Percentiles rank a stretch among this genome's conserved stretches.
Evolutionary conservation across 2,797 vertebrate species (phyloP).

Genomic region (Buphagus erythrorhynchus): DNA sequence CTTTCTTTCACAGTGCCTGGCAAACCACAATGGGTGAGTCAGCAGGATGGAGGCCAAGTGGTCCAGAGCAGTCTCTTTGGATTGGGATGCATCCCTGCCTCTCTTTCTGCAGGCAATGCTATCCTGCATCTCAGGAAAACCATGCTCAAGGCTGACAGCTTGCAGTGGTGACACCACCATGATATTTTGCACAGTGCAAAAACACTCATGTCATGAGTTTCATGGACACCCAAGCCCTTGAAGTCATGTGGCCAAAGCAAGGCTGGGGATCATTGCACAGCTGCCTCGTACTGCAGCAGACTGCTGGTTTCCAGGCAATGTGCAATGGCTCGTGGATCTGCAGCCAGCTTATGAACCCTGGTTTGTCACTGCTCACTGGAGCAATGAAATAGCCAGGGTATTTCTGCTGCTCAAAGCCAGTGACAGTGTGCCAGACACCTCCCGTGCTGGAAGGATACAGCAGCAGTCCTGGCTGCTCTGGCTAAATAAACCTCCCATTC

Average conservation of each 20-base stretch:
- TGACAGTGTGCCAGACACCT: not conserved
- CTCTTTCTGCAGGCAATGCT: not conserved
- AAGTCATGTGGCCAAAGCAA: not conserved
- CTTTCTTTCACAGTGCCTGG: not conserved
- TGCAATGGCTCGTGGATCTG: not conserved
- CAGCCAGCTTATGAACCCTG: not conserved
- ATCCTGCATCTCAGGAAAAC: not conserved
- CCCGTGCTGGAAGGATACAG: not conserved
- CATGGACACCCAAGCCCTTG: not conserved
- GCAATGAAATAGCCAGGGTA: not conserved
- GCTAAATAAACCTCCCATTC: slow-evolving; percentile 2
- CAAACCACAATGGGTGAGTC: not conserved
- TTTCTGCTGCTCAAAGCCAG: not conserved
- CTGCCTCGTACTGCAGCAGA: not conserved
- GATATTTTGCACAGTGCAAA: not conserved
- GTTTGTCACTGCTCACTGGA: slow-evolving; percentile 12
- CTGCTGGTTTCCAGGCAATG: not conserved
- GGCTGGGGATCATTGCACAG: not conserved
- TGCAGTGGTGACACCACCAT: not conserved
- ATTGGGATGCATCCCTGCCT: not conserved
- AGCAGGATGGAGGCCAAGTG: not conserved
- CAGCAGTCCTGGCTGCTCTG: not conserved
- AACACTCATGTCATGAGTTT: not conserved
- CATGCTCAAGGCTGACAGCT: not conserved
- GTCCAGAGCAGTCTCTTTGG: not conserved